Evolutionary conservation across 2,113 vertebrate genomes (phyloP), one percentile per base, ranked within the genome.

Genomic region (Echinops telfairi): DNA sequence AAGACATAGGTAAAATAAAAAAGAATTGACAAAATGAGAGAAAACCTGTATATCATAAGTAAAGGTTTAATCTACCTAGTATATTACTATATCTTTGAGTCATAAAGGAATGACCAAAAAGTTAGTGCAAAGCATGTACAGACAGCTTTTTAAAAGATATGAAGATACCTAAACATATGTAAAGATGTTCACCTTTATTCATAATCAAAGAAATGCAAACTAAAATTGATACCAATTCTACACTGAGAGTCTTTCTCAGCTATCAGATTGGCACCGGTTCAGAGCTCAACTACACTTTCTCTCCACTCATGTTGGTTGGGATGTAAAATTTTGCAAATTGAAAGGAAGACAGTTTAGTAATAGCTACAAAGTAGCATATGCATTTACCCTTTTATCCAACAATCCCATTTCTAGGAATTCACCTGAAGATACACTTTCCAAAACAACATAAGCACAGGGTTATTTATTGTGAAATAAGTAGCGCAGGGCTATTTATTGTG

Each of bases 141-240:
- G 36, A 83, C 4, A 88, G n/a, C 31, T 17, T 53, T 53, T 53
- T 53, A 12, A 53, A 4, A 84, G 3, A 40, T 22, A 40, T 14
- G 70, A 40, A 47, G 43, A 81, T 64, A 86, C 38, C 10, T 25
- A 91, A 86, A 91, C 73, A 57, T 70, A 71, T 43, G n/a, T 81
- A 78, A 95, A 84, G 29, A 82, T 89, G 81, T 87, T 91, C 62
- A 89, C n/a, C 53, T 88, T 88, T 38, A 75, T 64, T 85, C 58
- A 78, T 31, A n/a, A 88, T 53, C 33, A 83, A 70, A 80, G n/a
- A 91, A 95, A 84, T 85, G 38, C 4, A 82, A 87, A 62, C 57
- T n/a, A 78, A 84, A 38, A 64, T 82, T 19, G 79, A 70, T 1
- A 80, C 36, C 87, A 38, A 82, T 38, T 80, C 38, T 80, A 91